Base-by-base conservation (phyloP, 2,797 vertebrate genomes). In the Gorsachius magnificus region DNA sequence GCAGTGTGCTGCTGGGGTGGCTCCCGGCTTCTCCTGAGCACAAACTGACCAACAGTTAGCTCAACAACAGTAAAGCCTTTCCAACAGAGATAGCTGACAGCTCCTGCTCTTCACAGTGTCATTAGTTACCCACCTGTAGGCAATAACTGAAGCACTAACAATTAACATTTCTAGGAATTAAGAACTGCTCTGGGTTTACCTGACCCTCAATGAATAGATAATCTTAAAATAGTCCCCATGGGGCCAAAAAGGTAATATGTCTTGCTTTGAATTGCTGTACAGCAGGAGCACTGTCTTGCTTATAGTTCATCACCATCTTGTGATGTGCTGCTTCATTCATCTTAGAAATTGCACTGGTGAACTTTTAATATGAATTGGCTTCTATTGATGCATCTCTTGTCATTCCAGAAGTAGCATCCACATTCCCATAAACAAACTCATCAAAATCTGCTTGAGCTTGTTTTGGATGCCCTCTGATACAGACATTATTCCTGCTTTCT, bases 21-120 rank as follows among this genome's bases (percentile, higher is more conserved):
- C 8, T 78, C 18, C 0, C 0, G 0, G 35, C 38, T 74, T 66
- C 57, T 65, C 20, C 68, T 9, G 10, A 56, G 22, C n/a, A 41
- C 57, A 86, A 60, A n/a, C 29, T 48, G 53, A 41, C 41, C 1
- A 1, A 43, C 41, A 43, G 41, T 71, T 31, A 53, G 7, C 35
- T 58, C 0, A 0, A 25, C 29, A 51, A 10, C 82, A 66, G 10
- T 20, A 70, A 83, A 63, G 15, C 33, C 19, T 70, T 90, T 79
- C 43, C 53, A 31, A n/a, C 0, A 66, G 13, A 71, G 22, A 20
- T 5, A 38, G 21, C 51, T 38, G 46, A 28, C 13, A 51, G 33
- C 20, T 38, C 43, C 17, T 87, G 10, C 65, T 76, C 35, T 91
- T 61, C 48, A 69, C 4, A 5, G 4, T 45, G 11, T 29, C 46